Percentiles rank a stretch among this genome's conserved stretches.
Conservation (phyloP, 2,888 invertebrate genomes). For the Ophraella communa region DNA sequence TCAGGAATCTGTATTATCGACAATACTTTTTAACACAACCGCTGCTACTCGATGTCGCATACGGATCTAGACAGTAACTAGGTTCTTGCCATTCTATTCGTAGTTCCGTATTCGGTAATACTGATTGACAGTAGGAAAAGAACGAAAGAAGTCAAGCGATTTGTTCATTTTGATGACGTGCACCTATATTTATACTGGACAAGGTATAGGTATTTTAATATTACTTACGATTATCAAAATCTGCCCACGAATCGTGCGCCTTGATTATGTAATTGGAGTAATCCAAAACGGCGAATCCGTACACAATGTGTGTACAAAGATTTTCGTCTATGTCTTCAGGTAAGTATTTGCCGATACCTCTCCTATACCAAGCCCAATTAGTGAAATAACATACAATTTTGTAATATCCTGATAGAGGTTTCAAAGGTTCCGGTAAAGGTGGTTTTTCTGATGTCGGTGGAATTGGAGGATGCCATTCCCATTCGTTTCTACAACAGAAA, state of each 20-base stretch:
- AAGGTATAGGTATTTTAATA: too few relatives aligned
- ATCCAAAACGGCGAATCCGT: conserved; percentile 92
- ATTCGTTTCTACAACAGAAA: conserved; percentile 34
- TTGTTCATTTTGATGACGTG: too few relatives aligned
- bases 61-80: too few relatives aligned
- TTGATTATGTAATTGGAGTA: conserved; percentile 78
- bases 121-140: too few relatives aligned
- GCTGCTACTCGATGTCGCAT: too few relatives aligned
- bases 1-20: too few relatives aligned
- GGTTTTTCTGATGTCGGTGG: conserved; percentile 56
- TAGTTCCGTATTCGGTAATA: too few relatives aligned
- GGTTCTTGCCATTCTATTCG: too few relatives aligned
- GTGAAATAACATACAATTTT: conserved; percentile 91
- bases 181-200: too few relatives aligned
- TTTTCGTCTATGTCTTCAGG: conserved; percentile 87
- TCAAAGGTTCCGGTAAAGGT: conserved; percentile 60
- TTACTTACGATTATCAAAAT: conserved; percentile 80
- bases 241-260: conserved; percentile 90
- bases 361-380: conserved; percentile 93
- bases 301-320: conserved; percentile 90
- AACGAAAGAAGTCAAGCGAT: too few relatives aligned
- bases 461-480: conserved; percentile 53
- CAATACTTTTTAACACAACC: too few relatives aligned
- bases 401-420: conserved; percentile 69
- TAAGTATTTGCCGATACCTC: conserved; percentile 79